Conservation (phyloP, 2,888 invertebrate genomes). For the Sphaerophoria taeniata region DNA sequence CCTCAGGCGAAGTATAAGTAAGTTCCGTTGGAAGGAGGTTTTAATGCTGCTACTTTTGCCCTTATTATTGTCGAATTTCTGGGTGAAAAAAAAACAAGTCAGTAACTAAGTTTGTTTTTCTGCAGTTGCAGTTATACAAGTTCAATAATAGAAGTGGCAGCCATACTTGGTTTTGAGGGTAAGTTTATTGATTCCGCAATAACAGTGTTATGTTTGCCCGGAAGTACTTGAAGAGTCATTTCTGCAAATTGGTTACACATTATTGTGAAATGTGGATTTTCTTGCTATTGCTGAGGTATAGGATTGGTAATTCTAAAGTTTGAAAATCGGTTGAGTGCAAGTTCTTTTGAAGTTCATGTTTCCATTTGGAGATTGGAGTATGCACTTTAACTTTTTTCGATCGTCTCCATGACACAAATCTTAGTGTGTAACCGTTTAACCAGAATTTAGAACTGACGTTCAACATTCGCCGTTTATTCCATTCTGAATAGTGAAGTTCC, state of each 20-base stretch:
- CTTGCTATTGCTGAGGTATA: neutral
- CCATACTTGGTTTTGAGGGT: constrained; percentile 7
- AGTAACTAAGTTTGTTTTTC: constrained; percentile 33
- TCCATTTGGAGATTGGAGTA: too few relatives aligned
- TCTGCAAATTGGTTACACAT: constrained; percentile 52
- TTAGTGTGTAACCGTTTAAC: too few relatives aligned
- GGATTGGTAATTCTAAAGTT: neutral
- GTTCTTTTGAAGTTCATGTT: neutral
- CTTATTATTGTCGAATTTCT: constrained; percentile 36
- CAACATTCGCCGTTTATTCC: too few relatives aligned
- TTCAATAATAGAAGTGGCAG: neutral
- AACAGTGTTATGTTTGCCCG: constrained; percentile 46
- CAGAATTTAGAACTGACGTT: too few relatives aligned
- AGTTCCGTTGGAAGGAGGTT: constrained; percentile 11
- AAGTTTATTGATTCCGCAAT: constrained; percentile 46
- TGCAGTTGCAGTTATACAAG: constrained; percentile 9
- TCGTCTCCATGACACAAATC: too few relatives aligned
- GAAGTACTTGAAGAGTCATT: constrained; percentile 56
- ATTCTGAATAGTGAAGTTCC: too few relatives aligned
- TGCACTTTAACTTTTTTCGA: too few relatives aligned
- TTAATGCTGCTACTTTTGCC: constrained; percentile 24
- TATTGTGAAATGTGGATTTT: constrained; percentile 10
- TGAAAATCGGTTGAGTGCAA: too few relatives aligned
- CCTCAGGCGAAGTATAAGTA: constrained; percentile 30
- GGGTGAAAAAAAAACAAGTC: neutral